phyloP scores from a whole-genome alignment of 1,140 invertebrate species.

The Babylonia areolata region DNA sequence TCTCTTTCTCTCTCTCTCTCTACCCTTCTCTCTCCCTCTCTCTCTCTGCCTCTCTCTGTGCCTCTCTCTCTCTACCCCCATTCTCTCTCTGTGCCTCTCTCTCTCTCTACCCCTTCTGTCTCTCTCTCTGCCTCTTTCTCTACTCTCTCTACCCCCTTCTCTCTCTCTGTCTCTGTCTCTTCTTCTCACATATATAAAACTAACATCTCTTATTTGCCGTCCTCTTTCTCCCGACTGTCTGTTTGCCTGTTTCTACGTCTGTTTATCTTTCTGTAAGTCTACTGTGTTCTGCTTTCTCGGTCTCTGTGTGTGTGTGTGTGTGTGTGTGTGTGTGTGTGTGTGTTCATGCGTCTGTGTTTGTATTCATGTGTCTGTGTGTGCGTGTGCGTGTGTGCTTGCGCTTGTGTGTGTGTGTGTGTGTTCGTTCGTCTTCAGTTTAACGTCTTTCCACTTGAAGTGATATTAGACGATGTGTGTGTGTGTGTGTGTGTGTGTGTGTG shows the following conservation, averaged over 20 bases:
- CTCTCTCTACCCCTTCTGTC: too few species aligned
- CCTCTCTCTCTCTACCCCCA: not conserved
- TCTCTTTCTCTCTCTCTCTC: not conserved
- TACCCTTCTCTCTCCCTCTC: not conserved
- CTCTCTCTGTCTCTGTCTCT: not conserved
- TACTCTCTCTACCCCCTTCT: not conserved
- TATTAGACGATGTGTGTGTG: too few species aligned
- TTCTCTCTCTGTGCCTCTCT: not conserved
- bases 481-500: constrained; percentile 12
- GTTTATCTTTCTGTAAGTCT: too few species aligned
- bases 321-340: constrained; percentile 16
- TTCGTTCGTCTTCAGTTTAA: too few species aligned
- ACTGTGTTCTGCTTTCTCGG: too few species aligned
- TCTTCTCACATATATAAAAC: too few species aligned
- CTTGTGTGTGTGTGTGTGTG: constrained; percentile 4
- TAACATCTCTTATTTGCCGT: too few species aligned
- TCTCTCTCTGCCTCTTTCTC: too few species aligned
- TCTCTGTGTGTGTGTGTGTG: too few species aligned
- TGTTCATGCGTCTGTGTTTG: not conserved
- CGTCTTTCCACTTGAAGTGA: too few species aligned
- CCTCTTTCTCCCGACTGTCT: too few species aligned
- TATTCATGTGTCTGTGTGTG: constrained; percentile 15
- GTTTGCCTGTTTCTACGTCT: too few species aligned
- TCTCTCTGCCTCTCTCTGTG: not conserved
- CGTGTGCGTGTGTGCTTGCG: not conserved